Evolutionary conservation across 2,888 invertebrate species (phyloP), one percentile per base, ranked within the genome.

Genomic region (Clostera curtula): DNA sequence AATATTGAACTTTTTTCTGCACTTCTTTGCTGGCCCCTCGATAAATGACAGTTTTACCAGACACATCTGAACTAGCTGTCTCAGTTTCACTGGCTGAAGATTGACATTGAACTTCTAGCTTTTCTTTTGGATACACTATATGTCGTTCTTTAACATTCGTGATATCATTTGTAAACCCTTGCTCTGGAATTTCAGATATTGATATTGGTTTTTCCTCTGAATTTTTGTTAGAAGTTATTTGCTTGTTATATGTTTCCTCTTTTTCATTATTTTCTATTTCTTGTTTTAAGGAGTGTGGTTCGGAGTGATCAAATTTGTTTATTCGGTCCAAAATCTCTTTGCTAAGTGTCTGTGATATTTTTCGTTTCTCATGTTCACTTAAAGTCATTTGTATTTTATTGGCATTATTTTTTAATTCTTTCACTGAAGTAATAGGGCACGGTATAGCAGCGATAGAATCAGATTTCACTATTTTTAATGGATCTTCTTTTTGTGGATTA

Each of bases 1-100:
- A 94, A 69, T 91, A 93, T 61, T 92, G 89, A 1, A 94, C 90
- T 66, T 91, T 93, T 49, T 88, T 88, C 30, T 88, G 86, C 1
- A 92, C 88, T 42, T 88, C 88, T 31, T 89, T 88, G 36, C 86
- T 86, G 2, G 84, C 79, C 5, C 77, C 86, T 19, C 85, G 79
- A 41, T 85, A 87, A 27, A 91, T 88, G 1, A 90, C 90, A 0
- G 92, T 92, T 64, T 83, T 88, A 22, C 87, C 87, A 0, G 92
- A 91, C 21, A 89, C 85, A 49, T 92, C 91, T 0, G 91, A 92
- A 55, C 90, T 90, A 1, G 86, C 88, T 27, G 90, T 91, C 59
- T 92, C 91, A 1, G 89, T 88, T 71, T 90, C 91, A 55, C 88
- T 89, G 12, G 85, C 80, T 2, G 88, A 87, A 5, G 85, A 82